A percentile compares a stretch with the other conserved stretches of the same genome.
Evolutionary conservation across 2,113 vertebrate genomes (phyloP).

Genomic region (Tyrannus savana): DNA sequence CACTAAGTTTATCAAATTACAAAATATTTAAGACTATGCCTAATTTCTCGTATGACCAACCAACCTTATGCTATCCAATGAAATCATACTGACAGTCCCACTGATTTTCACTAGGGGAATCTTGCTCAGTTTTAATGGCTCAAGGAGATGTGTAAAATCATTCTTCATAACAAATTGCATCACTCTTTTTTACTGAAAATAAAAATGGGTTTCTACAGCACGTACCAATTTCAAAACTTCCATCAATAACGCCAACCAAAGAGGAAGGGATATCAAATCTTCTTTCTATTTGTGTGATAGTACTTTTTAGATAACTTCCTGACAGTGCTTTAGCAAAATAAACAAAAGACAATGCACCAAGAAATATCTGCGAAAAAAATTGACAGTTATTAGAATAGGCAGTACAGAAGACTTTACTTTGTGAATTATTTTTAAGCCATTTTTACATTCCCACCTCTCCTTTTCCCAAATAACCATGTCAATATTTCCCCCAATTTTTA

Average conservation of each 20-base stretch:
- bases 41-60: not conserved
- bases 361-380: slow-evolving; percentile 82
- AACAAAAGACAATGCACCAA: slow-evolving; percentile 88
- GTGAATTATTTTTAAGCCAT: not conserved
- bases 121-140: not conserved
- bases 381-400: not conserved
- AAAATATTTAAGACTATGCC: not conserved
- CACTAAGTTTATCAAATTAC: not conserved
- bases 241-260: slow-evolving; percentile 91
- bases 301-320: slow-evolving; percentile 95
- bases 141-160: not conserved
- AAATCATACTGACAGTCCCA: not conserved
- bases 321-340: slow-evolving; percentile 92
- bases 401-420: not conserved
- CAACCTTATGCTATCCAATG: rapidly evolving
- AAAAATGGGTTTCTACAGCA: slow-evolving; percentile 1
- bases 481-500: not conserved
- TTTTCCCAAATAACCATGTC: not conserved
- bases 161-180: not conserved
- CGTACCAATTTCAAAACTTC: slow-evolving; percentile 96
- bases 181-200: not conserved
- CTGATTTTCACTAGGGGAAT: not conserved
- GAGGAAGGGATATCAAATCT: slow-evolving; percentile 94
- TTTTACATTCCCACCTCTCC: not conserved
- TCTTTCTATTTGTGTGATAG: slow-evolving; percentile 93